Evolutionary conservation across 1,140 invertebrate species (phyloP), one percentile per base, ranked within the genome.

Genomic region (Bombus superbus): DNA sequence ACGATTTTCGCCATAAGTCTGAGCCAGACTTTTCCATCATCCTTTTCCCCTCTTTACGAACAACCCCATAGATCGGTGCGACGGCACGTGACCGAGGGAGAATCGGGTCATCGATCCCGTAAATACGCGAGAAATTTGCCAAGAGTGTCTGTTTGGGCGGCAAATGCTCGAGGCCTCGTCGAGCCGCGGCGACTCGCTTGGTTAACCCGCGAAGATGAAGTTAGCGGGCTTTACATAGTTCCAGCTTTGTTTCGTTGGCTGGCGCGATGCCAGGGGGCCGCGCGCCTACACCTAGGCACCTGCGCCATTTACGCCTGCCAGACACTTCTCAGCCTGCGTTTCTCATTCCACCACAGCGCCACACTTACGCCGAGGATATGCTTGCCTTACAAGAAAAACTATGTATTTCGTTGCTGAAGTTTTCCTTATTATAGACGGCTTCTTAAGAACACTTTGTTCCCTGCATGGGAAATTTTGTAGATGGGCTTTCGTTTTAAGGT

Each of bases 211-310:
- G 59, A 62, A 64, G 75, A 78, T 78, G 59, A 78, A 78, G 75
- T 78, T 78, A 78, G 75, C 75, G 38, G 40, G 75, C 40, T 78
- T 78, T 78, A 78, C 75, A 78, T 78, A 78, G 75, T 78, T 78
- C 28, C 57, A 78, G 75, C 53, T 78, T 78, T 78, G 75, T 78
- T 78, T 78, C 75, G 57, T 11, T 44, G 35, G 15, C 38, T 78
- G 75, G 75, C 75, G 10, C 35, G 15, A 2, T 6, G 57, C 75
- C 75, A 78, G 38, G 42, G 57, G 18, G 18, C 28, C 38, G 59
- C 62, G 40, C 38, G 38, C 35, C 74, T 76, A 76, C 53, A 38
- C 38, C 53, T 62, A 64, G 28, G 38, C 75, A 77, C 75, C 59
- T 78, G 59, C 75, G 25, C 75, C 75, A 77, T 77, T 77, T 77